Evolutionary conservation across 2,888 invertebrate genomes (phyloP), one percentile per base, ranked within the genome.

Genomic region (Machimus atricapillus): DNA sequence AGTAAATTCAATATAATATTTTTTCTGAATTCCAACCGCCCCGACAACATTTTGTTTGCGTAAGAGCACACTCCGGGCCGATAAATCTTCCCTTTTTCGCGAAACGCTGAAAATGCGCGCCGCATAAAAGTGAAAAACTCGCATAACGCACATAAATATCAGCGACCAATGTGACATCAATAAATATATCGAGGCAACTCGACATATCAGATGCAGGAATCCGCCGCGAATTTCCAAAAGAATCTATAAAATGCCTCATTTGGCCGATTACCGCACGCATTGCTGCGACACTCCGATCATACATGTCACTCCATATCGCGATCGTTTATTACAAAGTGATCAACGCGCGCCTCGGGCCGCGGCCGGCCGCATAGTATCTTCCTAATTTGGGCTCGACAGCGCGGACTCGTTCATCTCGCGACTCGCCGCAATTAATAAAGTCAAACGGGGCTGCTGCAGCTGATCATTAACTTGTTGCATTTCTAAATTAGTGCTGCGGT

Each of bases 261-360:
- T 76, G 85, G 85, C n/a, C 43, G 85, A 85, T 85, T 85, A 85
- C 85, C 85, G 85, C 85, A 85, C 85, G 76, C 85, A 85, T 85
- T 76, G 76, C 76, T 85, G 74, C 46, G 76, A 85, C 76, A 85
- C 85, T 76, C 52, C 34, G 76, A 76, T 76, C 85, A 85, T 76
- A 76, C 85, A 85, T 77, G 85, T 85, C 76, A 85, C 76, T 74
- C 74, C 52, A 76, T 85, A 85, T 85, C 85, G 66, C 9, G 85
- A 76, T 85, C 85, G 76, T 85, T 85, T 85, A 85, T 85, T 85
- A 85, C 85, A 76, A 46, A 85, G 85, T 34, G 52, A 85, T 85
- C 74, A 85, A 34, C 76, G 52, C 85, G 37, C 83, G 83, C 83
- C 66, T 16, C 34, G 66, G 66, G 66, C 27, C 40, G 23, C 16